A percentile compares a stretch with the other conserved stretches of the same genome.
Evolutionary conservation across 2,797 vertebrate species (phyloP).

Genomic region (Denticeps clupeoides): DNA sequence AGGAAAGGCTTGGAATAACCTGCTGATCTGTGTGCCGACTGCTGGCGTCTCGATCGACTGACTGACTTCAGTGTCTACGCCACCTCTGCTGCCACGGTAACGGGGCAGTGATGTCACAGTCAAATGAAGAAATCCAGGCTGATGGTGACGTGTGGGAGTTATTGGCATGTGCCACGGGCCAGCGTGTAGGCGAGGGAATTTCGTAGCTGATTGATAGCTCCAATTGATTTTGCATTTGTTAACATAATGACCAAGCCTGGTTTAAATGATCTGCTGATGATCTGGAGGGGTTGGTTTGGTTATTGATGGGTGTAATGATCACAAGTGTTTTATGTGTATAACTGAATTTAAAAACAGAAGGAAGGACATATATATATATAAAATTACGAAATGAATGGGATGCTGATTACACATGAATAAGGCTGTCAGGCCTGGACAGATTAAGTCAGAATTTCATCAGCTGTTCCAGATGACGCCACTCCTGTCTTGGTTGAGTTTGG

Average conservation of each 20-base stretch:
- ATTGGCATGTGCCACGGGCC: not conserved
- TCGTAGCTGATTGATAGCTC: conserved; percentile 35
- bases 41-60: no score
- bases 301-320: conserved; percentile 15
- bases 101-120: no score
- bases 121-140: no score
- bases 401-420: conserved; percentile 6
- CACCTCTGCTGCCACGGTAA: no score
- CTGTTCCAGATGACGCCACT: conserved; percentile 11
- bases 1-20: no score
- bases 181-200: conserved; percentile 2
- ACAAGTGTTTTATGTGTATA: no score
- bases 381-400: not conserved
- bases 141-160: no score
- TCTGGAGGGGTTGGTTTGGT: conserved; percentile 1
- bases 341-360: not conserved
- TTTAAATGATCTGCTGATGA: conserved; percentile 28
- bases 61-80: no score
- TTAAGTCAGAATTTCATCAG: conserved; percentile 10
- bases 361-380: not conserved
- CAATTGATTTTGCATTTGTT: conserved; percentile 41
- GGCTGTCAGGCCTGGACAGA: not conserved
- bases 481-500: no score
- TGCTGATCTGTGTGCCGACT: no score
- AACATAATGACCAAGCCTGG: conserved; percentile 27